A percentile compares a stretch with the other conserved stretches of the same genome.
These are phyloP conservation scores for Rhynchomys soricoides DNA, from an alignment of 2,113 vertebrate genomes.

Conservation along the genomic window DNA sequence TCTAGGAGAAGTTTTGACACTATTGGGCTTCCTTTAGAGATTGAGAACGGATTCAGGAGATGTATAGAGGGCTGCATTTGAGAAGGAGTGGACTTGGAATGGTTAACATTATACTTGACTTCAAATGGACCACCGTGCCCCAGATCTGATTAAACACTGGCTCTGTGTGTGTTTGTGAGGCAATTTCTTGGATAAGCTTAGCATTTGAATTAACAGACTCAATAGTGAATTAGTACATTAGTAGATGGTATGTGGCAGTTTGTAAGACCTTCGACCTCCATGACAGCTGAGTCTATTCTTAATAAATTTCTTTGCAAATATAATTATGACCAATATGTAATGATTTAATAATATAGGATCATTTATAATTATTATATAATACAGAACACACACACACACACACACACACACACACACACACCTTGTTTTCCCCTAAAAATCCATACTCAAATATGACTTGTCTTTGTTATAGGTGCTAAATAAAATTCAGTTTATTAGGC, in stretches of 20 bases:
- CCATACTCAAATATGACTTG: not conserved
- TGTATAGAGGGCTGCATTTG: not conserved
- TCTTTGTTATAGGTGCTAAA: not conserved
- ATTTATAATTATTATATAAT: not conserved
- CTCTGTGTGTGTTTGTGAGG: not conserved
- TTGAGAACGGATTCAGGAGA: not conserved
- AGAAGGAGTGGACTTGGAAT: not conserved
- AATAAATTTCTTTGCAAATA: not conserved
- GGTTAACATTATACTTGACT: not conserved
- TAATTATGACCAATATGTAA: not conserved
- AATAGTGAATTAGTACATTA: not conserved
- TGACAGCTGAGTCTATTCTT: not conserved
- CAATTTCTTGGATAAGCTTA: not conserved
- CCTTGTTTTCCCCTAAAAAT: not conserved
- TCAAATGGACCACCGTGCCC: not conserved
- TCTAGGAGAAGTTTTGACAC: not conserved
- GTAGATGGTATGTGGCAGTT: not conserved
- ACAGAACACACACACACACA: not conserved
- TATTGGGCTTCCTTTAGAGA: not conserved
- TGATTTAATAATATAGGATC: not conserved
- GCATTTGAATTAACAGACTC: not conserved
- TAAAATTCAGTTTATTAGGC: not conserved
- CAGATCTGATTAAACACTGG: not conserved
- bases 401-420: not conserved
- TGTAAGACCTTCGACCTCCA: not conserved